phyloP scores from a whole-genome alignment of 2,888 invertebrate genomes.

The Oegoconia quadripuncta region DNA sequence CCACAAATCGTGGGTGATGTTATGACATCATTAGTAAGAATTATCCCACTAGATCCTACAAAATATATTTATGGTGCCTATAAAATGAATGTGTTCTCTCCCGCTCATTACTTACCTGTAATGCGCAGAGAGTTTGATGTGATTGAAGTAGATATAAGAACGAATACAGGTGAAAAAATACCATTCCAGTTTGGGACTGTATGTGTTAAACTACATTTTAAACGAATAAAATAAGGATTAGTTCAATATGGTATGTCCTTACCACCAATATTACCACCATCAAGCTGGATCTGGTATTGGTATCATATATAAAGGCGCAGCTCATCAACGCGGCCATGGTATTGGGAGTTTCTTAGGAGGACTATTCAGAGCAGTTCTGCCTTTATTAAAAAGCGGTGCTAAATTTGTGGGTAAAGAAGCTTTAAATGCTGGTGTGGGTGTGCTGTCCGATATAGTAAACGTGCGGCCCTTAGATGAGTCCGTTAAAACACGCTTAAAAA shows the following conservation, averaged over 20 bases:
- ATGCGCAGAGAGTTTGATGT: conserved; percentile 33
- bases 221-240: conserved; percentile 20
- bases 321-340: conserved; percentile 22
- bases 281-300: conserved; percentile 28
- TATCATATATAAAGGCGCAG: conserved; percentile 26
- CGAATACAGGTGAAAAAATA: conserved; percentile 25
- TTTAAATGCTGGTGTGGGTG: conserved; percentile 25
- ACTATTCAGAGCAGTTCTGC: conserved; percentile 27
- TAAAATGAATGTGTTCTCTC: conserved; percentile 26
- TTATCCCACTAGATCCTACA: conserved; percentile 22
- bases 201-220: conserved; percentile 28
- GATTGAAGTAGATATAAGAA: conserved; percentile 35
- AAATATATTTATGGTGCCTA: conserved; percentile 24
- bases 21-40: conserved; percentile 22
- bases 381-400: conserved; percentile 25
- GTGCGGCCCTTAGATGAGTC: conserved; percentile 15
- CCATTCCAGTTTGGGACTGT: conserved; percentile 31
- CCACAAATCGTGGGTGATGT: conserved; percentile 24
- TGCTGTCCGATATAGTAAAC: conserved; percentile 24
- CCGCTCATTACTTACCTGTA: conserved; percentile 27
- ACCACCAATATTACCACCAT: conserved; percentile 23
- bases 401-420: conserved; percentile 25
- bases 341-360: conserved; percentile 23
- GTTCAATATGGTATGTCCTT: conserved; percentile 19
- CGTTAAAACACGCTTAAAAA: conserved; percentile 16